Base-by-base conservation (phyloP, 1,140 invertebrate species). In the Agrilus planipennis region DNA sequence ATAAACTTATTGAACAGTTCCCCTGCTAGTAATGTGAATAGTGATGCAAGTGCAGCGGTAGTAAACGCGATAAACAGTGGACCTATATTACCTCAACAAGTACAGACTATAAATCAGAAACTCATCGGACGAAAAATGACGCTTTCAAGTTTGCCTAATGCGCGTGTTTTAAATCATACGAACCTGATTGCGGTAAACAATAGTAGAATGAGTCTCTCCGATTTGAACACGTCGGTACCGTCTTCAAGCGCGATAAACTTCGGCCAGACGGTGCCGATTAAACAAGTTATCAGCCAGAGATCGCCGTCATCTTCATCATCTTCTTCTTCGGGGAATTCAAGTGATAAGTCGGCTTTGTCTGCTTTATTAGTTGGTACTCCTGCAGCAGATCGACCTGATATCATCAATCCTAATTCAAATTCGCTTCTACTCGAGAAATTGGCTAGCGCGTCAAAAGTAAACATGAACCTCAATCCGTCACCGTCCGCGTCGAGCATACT, bases 1-100 rank as follows among this genome's bases (percentile, higher is more conserved):
- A 64, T 82, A 40, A 83, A 79, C 61, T 53, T 82, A 44, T 58
- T 84, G 41, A 82, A 83, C 53, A 83, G 78, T 52, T 77, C 75
- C 29, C 77, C 80, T 27, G 78, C 77, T 7, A 71, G 70, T 69
- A 45, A 73, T 72, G 69, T 72, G 10, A 75, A 74, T 43, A 69
- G 62, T 60, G 45, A 64, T 46, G 46, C 55, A 14, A 42, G 60
- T 57, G 18, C 64, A 44, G 34, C 61, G 45, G 48, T 53, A 14
- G 51, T 54, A 29, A 58, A 59, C 53, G 58, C 63, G 11, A 59
- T 63, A 34, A 59, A 60, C 12, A 63, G 61, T 39, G 34, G 20
- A n/a, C 31, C 42, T 12, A 25, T 54, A 19, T 57, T 60, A 41
- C 54, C 55, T 28, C 59, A 62, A 41, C 54, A 55, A 40, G 49